Percentiles rank a stretch among this genome's conserved stretches.
Conservation (phyloP, 2,113 vertebrate species). For the Pollimyrus isidori region DNA sequence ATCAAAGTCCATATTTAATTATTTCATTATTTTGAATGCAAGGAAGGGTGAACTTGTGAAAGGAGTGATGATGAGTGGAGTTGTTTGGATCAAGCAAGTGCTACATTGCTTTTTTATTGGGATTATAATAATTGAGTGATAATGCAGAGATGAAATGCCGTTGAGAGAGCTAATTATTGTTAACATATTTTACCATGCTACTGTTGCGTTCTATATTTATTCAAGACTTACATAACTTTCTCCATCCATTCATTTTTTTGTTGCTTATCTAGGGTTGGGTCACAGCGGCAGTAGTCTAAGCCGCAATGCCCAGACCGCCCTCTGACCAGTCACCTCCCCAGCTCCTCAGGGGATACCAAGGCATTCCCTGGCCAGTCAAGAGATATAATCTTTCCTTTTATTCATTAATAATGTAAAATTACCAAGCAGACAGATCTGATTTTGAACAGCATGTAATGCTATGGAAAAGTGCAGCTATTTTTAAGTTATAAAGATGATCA, state of each 20-base stretch:
- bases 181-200: neutral
- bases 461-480: neutral
- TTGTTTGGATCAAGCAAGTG: neutral
- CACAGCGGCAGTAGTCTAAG: too few relatives aligned
- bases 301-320: too few relatives aligned
- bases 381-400: neutral
- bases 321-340: too few relatives aligned
- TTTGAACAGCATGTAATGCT: neutral
- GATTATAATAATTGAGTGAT: neutral
- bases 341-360: too few relatives aligned
- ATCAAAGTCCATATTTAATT: neutral
- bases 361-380: too few relatives aligned
- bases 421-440: neutral
- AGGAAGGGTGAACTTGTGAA: neutral
- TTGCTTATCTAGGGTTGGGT: too few relatives aligned
- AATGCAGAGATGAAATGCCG: neutral
- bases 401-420: neutral
- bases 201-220: neutral
- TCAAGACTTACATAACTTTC: neutral
- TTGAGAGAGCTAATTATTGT: neutral
- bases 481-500: neutral
- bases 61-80: neutral
- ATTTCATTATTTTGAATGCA: neutral
- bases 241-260: too few relatives aligned
- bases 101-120: neutral